Evolutionary conservation across 2,797 vertebrate genomes (phyloP).

Genomic region (Rhodeus uyekii): DNA sequence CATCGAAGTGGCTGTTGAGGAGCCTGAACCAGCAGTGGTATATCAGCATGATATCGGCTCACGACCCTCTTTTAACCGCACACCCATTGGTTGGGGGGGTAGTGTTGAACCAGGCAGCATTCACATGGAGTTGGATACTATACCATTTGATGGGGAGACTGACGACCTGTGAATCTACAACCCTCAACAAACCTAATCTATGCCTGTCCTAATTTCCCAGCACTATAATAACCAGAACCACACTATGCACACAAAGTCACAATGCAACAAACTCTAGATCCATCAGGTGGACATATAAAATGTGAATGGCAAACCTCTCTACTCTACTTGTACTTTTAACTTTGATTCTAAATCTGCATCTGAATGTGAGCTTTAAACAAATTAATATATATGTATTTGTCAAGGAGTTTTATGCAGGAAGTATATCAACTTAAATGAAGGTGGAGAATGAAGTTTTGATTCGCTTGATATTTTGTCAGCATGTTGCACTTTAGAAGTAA

Average conservation of each 20-base stretch:
- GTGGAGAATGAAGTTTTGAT: conserved; percentile 15
- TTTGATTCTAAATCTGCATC: neutral
- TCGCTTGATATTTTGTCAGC: conserved; percentile 32
- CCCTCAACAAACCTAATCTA: conserved; percentile 14
- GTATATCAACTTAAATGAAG: neutral
- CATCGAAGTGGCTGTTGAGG: conserved; percentile 78
- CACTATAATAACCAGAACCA: neutral
- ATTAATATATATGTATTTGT: conserved; percentile 2
- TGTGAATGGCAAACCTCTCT: conserved; percentile 11
- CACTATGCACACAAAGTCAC: conserved; percentile 29
- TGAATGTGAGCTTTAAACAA: neutral
- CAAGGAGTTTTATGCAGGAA: neutral
- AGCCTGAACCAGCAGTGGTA: conserved; percentile 84
- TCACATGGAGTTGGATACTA: conserved; percentile 80
- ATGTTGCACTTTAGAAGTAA: conserved; percentile 38
- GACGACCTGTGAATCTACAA: conserved; percentile 87
- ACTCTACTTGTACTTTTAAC: conserved; percentile 8
- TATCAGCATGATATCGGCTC: conserved; percentile 87
- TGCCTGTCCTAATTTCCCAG: neutral
- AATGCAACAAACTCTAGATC: conserved; percentile 17
- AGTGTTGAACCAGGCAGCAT: conserved; percentile 85
- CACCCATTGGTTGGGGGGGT: conserved; percentile 95
- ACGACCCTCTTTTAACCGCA: conserved; percentile 97
- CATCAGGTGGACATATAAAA: conserved; percentile 12
- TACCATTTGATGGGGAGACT: conserved; percentile 90